phyloP scores from a whole-genome alignment of 2,113 vertebrate species.

The Syngnathus scovelli region DNA sequence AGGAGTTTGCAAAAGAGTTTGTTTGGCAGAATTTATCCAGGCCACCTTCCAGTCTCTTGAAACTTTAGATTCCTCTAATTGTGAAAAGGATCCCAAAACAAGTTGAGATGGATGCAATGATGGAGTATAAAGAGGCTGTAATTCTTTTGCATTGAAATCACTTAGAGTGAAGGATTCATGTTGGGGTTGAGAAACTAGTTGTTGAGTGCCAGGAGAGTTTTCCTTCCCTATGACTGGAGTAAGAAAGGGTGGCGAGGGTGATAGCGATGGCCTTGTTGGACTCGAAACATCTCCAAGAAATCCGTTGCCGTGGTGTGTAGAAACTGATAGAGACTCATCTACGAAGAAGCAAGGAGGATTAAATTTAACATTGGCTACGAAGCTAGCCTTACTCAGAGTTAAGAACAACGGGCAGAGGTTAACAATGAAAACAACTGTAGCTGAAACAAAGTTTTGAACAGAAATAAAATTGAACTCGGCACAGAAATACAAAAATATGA shows the following conservation, averaged over 20 bases:
- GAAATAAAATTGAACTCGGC: no score
- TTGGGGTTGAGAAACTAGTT: conserved; percentile 31
- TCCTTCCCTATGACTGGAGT: conserved; percentile 53
- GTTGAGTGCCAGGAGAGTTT: conserved; percentile 35
- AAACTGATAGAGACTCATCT: conserved; percentile 67
- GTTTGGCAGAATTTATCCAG: conserved; percentile 20
- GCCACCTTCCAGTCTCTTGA: conserved; percentile 31
- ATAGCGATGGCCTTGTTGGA: conserved; percentile 53
- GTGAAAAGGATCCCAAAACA: conserved; percentile 1
- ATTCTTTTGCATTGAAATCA: conserved; percentile 16
- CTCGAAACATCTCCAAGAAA: conserved; percentile 44
- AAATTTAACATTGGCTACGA: conserved; percentile 6
- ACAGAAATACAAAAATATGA: no score
- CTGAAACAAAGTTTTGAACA: no score
- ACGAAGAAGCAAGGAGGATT: conserved; percentile 47
- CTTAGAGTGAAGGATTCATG: conserved; percentile 21
- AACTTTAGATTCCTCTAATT: conserved; percentile 27
- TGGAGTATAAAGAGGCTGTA: conserved; percentile 25
- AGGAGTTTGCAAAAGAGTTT: conserved; percentile 14
- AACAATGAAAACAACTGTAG: background rate
- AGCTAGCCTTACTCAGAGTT: background rate
- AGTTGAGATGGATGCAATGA: conserved; percentile 33
- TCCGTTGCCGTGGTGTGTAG: conserved; percentile 36
- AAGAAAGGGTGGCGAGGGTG: conserved; percentile 67
- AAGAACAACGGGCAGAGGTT: background rate